A percentile compares a stretch with the other conserved stretches of the same genome.
These are phyloP conservation scores for Troides oblongomaculatus DNA, from an alignment of 2,888 invertebrate genomes.

Conservation along the genomic window DNA sequence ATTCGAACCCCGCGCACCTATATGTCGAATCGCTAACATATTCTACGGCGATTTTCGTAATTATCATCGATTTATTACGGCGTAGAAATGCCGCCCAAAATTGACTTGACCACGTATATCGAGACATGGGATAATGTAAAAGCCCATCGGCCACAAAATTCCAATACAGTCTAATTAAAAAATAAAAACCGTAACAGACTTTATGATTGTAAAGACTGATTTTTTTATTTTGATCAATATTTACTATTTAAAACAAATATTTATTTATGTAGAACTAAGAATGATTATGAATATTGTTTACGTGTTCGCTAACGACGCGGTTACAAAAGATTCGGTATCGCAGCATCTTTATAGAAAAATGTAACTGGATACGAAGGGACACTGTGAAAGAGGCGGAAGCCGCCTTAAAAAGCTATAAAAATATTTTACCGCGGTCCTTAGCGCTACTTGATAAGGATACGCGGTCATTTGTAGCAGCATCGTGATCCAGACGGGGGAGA, in stretches of 20 bases:
- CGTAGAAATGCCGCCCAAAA: conserved; percentile 62
- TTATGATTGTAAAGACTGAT: conserved; percentile 44
- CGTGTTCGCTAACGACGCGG: conserved; percentile 49
- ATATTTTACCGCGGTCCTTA: conserved; percentile 69
- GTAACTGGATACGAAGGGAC: conserved; percentile 61
- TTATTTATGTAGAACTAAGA: conserved; percentile 40
- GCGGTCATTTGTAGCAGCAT: conserved; percentile 69
- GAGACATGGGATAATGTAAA: conserved; percentile 47
- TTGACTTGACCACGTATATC: conserved; percentile 62
- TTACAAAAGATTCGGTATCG: conserved; percentile 47
- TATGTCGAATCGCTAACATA: conserved; percentile 67
- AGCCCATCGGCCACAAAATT: conserved; percentile 47
- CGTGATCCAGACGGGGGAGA: conserved; percentile 52
- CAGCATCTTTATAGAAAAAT: conserved; percentile 56
- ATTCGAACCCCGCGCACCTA: conserved; percentile 42
- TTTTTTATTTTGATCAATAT: conserved; percentile 37
- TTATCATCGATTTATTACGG: conserved; percentile 73
- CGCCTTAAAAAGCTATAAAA: conserved; percentile 68
- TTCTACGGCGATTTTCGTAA: conserved; percentile 76
- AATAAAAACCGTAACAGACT: conserved; percentile 55
- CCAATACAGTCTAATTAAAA: conserved; percentile 50
- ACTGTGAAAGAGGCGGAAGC: conserved; percentile 63
- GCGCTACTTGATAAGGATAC: conserved; percentile 75
- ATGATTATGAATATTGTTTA: neutral
- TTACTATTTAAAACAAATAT: conserved; percentile 48